Conservation (phyloP, 2,888 invertebrate species). For the Cancer borealis region DNA sequence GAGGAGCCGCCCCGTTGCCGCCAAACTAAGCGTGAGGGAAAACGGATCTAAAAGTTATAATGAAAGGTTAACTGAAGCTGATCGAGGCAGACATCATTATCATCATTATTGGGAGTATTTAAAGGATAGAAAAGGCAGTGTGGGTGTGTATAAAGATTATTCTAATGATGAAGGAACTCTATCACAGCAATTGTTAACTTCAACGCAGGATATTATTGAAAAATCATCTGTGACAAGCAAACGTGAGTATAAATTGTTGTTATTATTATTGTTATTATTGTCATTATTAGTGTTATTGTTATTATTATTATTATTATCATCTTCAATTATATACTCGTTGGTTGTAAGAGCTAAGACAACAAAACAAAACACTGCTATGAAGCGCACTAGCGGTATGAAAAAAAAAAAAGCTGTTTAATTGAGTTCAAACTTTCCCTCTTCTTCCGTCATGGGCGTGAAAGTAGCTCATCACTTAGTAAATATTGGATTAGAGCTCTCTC, state of each 20-base stretch:
- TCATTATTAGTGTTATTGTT: not conserved
- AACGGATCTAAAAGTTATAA: not conserved
- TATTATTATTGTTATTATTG: not conserved
- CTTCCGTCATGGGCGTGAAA: not conserved
- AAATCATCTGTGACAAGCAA: not conserved
- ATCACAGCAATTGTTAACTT: not conserved
- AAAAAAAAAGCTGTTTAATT: not conserved
- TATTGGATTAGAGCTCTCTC: not conserved
- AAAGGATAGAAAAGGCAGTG: not conserved
- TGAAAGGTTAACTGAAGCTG: not conserved
- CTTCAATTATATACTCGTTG: no score
- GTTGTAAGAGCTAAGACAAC: no score
- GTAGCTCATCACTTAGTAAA: not conserved
- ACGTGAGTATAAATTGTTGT: not conserved
- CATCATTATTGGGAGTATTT: not conserved
- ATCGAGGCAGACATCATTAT: not conserved
- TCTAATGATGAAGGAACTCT: not conserved
- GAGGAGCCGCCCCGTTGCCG: not conserved
- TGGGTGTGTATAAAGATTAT: not conserved
- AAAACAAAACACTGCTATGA: not conserved
- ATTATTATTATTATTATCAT: not conserved
- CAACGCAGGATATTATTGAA: not conserved
- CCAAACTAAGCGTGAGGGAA: not conserved
- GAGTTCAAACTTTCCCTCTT: slow-evolving; percentile 20
- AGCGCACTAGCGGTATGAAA: not conserved